Evolutionary conservation across 2,888 invertebrate genomes (phyloP).

Genomic region (Agrotis clavis): DNA sequence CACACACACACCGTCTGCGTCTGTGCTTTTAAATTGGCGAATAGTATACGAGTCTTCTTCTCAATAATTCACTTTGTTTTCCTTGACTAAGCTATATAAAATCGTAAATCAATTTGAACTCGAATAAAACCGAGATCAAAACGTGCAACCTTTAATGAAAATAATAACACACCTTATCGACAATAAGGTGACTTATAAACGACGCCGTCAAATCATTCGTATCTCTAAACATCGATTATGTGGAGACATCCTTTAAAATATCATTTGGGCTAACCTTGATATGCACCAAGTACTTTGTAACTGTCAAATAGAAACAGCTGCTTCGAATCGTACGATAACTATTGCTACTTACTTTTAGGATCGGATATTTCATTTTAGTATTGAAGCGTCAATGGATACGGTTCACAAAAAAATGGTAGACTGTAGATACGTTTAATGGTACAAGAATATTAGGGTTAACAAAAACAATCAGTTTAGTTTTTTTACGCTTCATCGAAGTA

Average conservation of each 20-base stretch:
- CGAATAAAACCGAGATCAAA: not conserved
- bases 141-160: constrained; percentile 35
- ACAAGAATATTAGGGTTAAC: constrained; percentile 57
- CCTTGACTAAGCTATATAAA: not conserved
- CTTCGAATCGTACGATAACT: not conserved
- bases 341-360: constrained; percentile 19
- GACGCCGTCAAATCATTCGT: constrained; percentile 58
- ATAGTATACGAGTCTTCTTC: not conserved
- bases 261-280: constrained; percentile 68
- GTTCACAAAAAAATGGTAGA: fast-evolving
- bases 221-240: constrained; percentile 61
- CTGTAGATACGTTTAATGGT: not conserved
- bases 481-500: constrained; percentile 72
- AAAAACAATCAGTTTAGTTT: constrained; percentile 63
- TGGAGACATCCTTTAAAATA: constrained; percentile 72
- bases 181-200: constrained; percentile 51
- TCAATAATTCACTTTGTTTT: not conserved
- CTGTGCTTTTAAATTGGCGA: too few species aligned
- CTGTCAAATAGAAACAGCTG: not conserved
- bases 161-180: constrained; percentile 42
- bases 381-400: constrained; percentile 32
- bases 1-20: too few species aligned
- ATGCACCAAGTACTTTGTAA: constrained; percentile 14
- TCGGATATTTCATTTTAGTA: not conserved
- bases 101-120: not conserved